phyloP scores from a whole-genome alignment of 2,888 invertebrate species.

The Drosophila cognata region DNA sequence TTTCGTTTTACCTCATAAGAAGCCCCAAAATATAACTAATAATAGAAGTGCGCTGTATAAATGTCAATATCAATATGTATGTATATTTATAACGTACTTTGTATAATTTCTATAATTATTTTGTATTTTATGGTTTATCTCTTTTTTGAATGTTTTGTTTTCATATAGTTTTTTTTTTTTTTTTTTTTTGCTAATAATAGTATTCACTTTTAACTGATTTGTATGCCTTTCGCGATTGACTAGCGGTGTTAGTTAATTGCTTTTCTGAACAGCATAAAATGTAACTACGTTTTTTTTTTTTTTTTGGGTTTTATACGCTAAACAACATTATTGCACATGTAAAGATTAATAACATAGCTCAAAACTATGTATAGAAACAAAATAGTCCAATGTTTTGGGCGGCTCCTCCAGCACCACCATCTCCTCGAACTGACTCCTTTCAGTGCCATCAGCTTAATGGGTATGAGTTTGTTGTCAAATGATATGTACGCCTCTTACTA shows the following conservation, averaged over 20 bases:
- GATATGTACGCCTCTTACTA: constrained; percentile 58
- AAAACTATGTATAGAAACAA: constrained; percentile 42
- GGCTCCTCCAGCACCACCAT: constrained; percentile 12
- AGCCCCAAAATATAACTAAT: neutral
- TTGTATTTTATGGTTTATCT: constrained; percentile 60
- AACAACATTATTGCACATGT: constrained; percentile 73
- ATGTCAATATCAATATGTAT: constrained; percentile 54
- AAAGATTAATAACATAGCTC: constrained; percentile 64
- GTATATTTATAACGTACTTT: constrained; percentile 63
- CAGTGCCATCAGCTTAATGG: constrained; percentile 17
- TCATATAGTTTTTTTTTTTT: neutral
- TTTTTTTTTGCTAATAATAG: constrained; percentile 36
- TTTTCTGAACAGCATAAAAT: constrained; percentile 75
- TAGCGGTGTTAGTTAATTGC: constrained; percentile 62
- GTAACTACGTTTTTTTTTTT: constrained; percentile 51
- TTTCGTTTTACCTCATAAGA: neutral
- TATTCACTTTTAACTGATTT: constrained; percentile 44
- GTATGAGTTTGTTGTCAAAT: constrained; percentile 24
- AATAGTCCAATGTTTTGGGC: constrained; percentile 17
- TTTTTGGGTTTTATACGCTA: constrained; percentile 45
- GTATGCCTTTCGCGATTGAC: constrained; percentile 46
- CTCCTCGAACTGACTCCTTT: constrained; percentile 1
- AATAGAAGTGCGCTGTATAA: neutral
- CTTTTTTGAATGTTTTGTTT: constrained; percentile 34
- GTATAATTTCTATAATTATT: constrained; percentile 65